These are phyloP conservation scores for Campopleginae sp. DNA, from an alignment of 2,888 invertebrate genomes.

Conservation along the genomic window DNA sequence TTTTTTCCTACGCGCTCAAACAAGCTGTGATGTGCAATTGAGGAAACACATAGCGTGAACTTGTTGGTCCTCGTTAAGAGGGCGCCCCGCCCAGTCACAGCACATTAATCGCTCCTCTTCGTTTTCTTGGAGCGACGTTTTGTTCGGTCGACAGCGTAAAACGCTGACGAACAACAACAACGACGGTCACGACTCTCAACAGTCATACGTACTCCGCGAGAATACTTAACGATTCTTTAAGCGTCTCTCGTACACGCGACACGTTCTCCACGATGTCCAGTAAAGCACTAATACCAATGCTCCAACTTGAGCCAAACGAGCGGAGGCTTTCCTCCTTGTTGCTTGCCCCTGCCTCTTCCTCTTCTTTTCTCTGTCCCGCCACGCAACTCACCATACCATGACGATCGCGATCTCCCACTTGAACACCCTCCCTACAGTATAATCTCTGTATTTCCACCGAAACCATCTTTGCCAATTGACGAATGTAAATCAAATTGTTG, in stretches of 20 bases:
- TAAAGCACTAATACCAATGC: slow-evolving; percentile 60
- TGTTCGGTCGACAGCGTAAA: slow-evolving; percentile 62
- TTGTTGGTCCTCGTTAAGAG: slow-evolving; percentile 55
- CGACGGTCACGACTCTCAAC: slow-evolving; percentile 30
- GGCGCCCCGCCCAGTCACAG: slow-evolving; percentile 53
- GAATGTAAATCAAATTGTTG: too few species aligned
- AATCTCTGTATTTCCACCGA: slow-evolving; percentile 28
- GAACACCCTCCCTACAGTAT: slow-evolving; percentile 49
- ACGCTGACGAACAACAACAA: slow-evolving; percentile 50
- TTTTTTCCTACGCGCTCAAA: background rate
- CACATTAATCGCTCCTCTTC: slow-evolving; percentile 16
- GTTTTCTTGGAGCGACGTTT: slow-evolving; percentile 46
- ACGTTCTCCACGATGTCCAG: slow-evolving; percentile 49
- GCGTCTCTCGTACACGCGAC: slow-evolving; percentile 19
- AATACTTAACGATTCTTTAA: slow-evolving; percentile 15
- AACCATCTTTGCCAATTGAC: background rate
- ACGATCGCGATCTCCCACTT: slow-evolving; percentile 63
- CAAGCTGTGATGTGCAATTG: slow-evolving; percentile 23
- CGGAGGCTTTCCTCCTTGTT: slow-evolving; percentile 48
- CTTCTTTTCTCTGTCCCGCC: slow-evolving; percentile 47
- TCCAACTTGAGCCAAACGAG: slow-evolving; percentile 50
- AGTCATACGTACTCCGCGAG: slow-evolving; percentile 42
- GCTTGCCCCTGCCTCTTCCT: slow-evolving; percentile 53
- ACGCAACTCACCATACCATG: slow-evolving; percentile 56
- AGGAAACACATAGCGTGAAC: slow-evolving; percentile 33